phyloP scores from a whole-genome alignment of 2,113 vertebrate species.

The Ophiodon elongatus region DNA sequence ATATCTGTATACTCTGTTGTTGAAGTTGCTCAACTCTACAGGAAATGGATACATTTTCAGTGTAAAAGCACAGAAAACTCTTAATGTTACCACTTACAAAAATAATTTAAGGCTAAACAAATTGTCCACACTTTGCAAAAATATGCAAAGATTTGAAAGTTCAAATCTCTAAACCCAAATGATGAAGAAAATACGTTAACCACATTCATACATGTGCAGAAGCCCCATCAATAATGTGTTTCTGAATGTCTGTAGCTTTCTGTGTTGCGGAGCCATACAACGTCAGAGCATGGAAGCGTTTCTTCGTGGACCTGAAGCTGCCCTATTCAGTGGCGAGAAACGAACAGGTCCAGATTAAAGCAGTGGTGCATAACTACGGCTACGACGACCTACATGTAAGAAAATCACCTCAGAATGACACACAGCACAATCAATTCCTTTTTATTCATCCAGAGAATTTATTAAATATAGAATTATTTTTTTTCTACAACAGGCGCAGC shows the following conservation, averaged over 20 bases:
- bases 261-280: slow-evolving; percentile 84
- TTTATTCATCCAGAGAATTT: neutral
- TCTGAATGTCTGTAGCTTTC: slow-evolving; percentile 73
- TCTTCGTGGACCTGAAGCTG: slow-evolving; percentile 85
- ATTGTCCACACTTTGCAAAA: no score
- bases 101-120: no score
- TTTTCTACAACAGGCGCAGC: neutral
- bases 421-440: neutral
- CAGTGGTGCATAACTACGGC: slow-evolving; percentile 83
- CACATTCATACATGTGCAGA: neutral
- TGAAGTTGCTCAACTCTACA: no score
- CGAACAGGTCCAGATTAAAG: slow-evolving; percentile 84
- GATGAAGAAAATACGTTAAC: neutral
- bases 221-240: neutral
- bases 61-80: no score
- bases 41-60: no score
- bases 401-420: neutral
- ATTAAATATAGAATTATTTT: neutral
- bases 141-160: neutral
- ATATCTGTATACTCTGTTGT: no score
- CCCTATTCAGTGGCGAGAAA: slow-evolving; percentile 83
- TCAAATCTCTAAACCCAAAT: neutral
- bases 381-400: slow-evolving; percentile 68
- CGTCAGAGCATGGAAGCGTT: slow-evolving; percentile 68
- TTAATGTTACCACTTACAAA: no score